Evolutionary conservation across 35 echinoderm and acorn worm species (phyloP), one percentile per base, ranked within the genome.

Genomic region (Stichopus chloronotus): DNA sequence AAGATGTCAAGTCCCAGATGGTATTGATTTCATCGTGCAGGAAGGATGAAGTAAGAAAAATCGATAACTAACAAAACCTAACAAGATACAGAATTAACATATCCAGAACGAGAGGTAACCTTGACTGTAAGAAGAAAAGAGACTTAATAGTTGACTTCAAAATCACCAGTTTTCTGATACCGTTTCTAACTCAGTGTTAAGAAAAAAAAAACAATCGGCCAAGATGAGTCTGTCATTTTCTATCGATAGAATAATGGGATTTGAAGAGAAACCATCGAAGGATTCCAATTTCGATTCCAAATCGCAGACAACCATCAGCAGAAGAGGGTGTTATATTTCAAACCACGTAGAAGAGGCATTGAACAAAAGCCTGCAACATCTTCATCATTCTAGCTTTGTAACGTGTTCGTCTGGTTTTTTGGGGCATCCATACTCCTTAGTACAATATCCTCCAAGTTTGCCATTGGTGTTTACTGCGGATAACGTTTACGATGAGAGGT

Each of bases 171-270:
- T 43, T 43, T 3, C 30, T 43, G 30, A 14, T 14, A 8, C 59
- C 14, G 8, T 61, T 61, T 14, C 59, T 61, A 14, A 14, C 59
- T 14, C 59, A 61, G 59, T 61, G 14, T 10, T 61, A 14, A 61
- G 14, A 4, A 61, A 4, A 61, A 4, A 61, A 61, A 14, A 74
- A 14, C 16, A 74, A 74, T 14, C 7, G 10, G 25, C 10, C 56
- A 91, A 58, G 43, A 91, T 91, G 90, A 91, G 90, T 79, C 53
- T 95, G 14, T 83, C 90, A 22, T 95, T 95, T 61, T 95, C 94
- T n/a, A 95, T 95, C n/a, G 91, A 95, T 88, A 83, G 94, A 14
- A 95, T 95, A 53, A 92, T 95, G 90, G 94, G 94, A 58, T 92
- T 76, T 19, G 43, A 84, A 53, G 52, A 63, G 7, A 92, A 72